phyloP scores from a whole-genome alignment of 2,888 invertebrate species.

The Folsomia candida region DNA sequence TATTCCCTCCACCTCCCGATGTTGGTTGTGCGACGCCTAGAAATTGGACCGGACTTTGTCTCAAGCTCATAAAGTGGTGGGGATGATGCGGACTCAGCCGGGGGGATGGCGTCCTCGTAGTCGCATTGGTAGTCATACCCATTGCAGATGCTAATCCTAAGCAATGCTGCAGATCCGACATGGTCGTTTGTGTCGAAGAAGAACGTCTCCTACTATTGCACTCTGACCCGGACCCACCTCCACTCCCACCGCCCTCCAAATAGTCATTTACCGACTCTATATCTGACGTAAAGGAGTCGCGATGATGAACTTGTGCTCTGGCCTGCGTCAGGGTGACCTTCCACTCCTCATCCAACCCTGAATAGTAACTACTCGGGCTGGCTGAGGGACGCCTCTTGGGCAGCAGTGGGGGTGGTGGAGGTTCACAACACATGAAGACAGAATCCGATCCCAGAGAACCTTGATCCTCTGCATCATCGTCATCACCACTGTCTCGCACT shows the following conservation, averaged over 20 bases:
- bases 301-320: conserved; percentile 47
- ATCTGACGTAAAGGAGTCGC: conserved; percentile 45
- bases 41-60: too few relatives aligned
- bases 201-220: conserved; percentile 42
- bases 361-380: conserved; percentile 18
- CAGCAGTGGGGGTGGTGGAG: conserved; percentile 30
- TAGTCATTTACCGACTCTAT: conserved; percentile 47
- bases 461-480: conserved; percentile 63
- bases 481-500: conserved; percentile 33
- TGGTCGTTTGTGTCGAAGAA: conserved; percentile 48
- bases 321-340: conserved; percentile 35
- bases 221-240: too few relatives aligned
- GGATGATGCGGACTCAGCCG: not conserved
- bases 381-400: conserved; percentile 24
- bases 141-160: too few relatives aligned
- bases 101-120: not conserved
- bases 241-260: conserved; percentile 34
- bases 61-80: not conserved
- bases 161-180: conserved; percentile 46
- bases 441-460: conserved; percentile 69
- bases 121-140: too few relatives aligned
- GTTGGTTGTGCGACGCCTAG: too few relatives aligned
- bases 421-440: conserved; percentile 60
- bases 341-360: conserved; percentile 30
- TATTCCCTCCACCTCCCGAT: too few relatives aligned